Evolutionary conservation across 1,140 invertebrate genomes (phyloP).

Genomic region (Bombus huntii): DNA sequence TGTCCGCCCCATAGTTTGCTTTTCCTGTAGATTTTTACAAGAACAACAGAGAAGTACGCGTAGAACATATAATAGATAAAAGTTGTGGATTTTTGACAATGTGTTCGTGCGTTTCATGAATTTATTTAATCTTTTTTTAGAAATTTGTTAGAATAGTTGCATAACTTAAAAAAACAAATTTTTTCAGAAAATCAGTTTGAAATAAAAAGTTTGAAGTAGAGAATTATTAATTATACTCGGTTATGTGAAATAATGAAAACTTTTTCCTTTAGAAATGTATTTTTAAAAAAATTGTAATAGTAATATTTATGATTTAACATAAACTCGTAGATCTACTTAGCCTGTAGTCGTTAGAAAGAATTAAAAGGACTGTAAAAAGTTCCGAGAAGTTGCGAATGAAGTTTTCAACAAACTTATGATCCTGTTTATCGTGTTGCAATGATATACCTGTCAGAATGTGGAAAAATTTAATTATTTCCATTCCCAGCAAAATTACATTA

Average conservation of each 20-base stretch:
- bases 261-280: too few relatives aligned
- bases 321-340: neutral
- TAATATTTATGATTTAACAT: neutral
- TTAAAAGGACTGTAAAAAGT: neutral
- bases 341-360: neutral
- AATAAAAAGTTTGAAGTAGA: too few relatives aligned
- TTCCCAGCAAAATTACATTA: neutral
- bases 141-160: too few relatives aligned
- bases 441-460: neutral
- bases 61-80: constrained; percentile 4
- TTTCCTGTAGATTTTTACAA: neutral
- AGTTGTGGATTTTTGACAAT: neutral
- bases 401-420: neutral
- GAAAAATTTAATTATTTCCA: neutral
- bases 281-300: too few relatives aligned
- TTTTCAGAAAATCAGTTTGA: too few relatives aligned
- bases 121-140: too few relatives aligned
- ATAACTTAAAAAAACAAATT: too few relatives aligned
- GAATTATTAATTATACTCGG: too few relatives aligned
- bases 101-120: neutral
- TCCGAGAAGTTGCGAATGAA: neutral
- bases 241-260: too few relatives aligned
- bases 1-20: neutral
- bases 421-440: neutral
- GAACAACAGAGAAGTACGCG: neutral